Evolutionary conservation across 2,888 invertebrate genomes (phyloP).

Genomic region (Amphipoea lucens): DNA sequence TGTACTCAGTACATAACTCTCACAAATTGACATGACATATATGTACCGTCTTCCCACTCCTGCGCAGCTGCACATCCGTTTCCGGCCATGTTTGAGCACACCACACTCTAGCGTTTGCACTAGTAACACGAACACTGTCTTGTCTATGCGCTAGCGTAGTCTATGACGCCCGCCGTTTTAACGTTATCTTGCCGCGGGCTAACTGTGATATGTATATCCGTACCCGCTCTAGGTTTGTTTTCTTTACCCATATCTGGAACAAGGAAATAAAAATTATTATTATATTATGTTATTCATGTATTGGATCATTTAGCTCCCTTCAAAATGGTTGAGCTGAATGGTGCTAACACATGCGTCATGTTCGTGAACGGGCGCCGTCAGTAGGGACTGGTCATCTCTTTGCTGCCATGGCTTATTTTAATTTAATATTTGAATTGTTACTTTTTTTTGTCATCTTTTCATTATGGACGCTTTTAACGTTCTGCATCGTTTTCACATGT

Average conservation of each 20-base stretch:
- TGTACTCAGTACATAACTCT: background rate
- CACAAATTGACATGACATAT: conserved; percentile 24
- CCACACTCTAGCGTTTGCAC: conserved; percentile 65
- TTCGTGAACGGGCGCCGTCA: too few species aligned
- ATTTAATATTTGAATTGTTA: too few species aligned
- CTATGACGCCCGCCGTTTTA: conserved; percentile 95
- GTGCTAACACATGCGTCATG: too few species aligned
- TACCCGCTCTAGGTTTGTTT: conserved; percentile 93
- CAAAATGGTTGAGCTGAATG: too few species aligned
- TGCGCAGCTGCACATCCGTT: conserved; percentile 31
- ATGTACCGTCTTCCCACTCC: conserved; percentile 23
- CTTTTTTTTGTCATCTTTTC: too few species aligned
- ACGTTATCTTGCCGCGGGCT: conserved; percentile 96
- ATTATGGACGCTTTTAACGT: too few species aligned
- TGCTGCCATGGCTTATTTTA: too few species aligned
- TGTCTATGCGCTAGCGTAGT: conserved; percentile 44
- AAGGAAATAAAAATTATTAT: conserved; percentile 10
- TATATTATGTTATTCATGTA: too few species aligned
- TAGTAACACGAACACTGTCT: conserved; percentile 53
- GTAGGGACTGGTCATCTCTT: too few species aligned
- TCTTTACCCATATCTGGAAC: conserved; percentile 96
- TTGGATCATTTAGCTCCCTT: too few species aligned
- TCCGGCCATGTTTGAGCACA: conserved; percentile 40
- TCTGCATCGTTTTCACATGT: too few species aligned
- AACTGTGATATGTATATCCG: conserved; percentile 96